Evolutionary conservation across 2,888 invertebrate genomes (phyloP).

Genomic region (Pecten maximus): DNA sequence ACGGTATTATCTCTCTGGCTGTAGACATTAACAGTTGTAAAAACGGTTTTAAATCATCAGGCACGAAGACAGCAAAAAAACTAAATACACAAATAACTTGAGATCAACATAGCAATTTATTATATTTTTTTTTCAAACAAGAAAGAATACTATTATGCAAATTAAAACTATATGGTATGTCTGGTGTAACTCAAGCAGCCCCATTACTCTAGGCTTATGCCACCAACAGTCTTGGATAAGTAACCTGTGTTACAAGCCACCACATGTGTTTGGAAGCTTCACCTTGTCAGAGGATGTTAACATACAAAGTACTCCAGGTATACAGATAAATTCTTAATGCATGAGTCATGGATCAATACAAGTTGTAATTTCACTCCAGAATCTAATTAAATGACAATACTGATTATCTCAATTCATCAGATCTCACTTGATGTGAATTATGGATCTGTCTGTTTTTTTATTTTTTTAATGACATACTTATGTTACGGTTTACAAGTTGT

Average conservation of each 20-base stretch:
- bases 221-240: conserved; percentile 5
- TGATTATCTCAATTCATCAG: background rate
- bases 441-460: too few species aligned
- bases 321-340: background rate
- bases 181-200: background rate
- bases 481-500: background rate
- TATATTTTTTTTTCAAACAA: conserved; percentile 17
- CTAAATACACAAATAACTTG: background rate
- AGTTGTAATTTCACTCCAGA: background rate
- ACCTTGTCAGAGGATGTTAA: background rate
- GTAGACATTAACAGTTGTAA: background rate
- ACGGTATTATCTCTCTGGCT: background rate
- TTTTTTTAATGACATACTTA: background rate
- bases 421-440: background rate
- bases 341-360: background rate
- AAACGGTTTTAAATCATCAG: background rate
- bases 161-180: conserved; percentile 24
- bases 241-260: background rate
- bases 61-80: background rate
- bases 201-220: background rate
- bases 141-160: conserved; percentile 35
- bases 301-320: background rate
- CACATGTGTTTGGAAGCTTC: background rate
- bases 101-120: conserved; percentile 35
- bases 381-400: background rate